phyloP scores from a whole-genome alignment of 2,797 vertebrate species.

The Lindbergichthys nudifrons region DNA sequence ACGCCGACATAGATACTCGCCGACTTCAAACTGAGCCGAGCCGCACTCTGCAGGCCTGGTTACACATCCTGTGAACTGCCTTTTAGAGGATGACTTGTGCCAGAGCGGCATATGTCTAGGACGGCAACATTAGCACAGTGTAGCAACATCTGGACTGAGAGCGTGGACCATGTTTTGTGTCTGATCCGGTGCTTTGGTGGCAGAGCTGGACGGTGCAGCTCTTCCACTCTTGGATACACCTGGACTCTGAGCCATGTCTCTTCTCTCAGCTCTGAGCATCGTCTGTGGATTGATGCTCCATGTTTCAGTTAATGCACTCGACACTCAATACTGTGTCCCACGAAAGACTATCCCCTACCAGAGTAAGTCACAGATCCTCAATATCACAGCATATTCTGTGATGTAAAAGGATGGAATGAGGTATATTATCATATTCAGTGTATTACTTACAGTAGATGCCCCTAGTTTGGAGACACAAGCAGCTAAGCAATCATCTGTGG shows the following conservation, averaged over 20 bases:
- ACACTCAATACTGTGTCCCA: constrained; percentile 66
- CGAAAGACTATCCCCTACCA: constrained; percentile 81
- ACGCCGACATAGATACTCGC: constrained; percentile 73
- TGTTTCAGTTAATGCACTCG: constrained; percentile 44
- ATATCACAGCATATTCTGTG: not conserved
- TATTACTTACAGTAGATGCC: no score
- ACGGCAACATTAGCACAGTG: constrained; percentile 6
- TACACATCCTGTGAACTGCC: constrained; percentile 22
- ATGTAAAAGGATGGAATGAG: not conserved
- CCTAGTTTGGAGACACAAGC: no score
- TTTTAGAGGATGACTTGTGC: constrained; percentile 24
- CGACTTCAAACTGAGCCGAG: constrained; percentile 11
- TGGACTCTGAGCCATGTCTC: constrained; percentile 78
- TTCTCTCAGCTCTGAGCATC: constrained; percentile 63
- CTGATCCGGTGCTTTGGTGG: constrained; percentile 56
- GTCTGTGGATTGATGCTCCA: constrained; percentile 74
- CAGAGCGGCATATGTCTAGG: constrained; percentile 29
- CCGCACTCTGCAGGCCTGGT: not conserved
- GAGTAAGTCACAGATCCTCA: constrained; percentile 68
- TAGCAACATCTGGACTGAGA: constrained; percentile 33
- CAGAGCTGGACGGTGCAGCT: constrained; percentile 61
- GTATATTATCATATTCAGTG: no score
- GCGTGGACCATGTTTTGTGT: constrained; percentile 61
- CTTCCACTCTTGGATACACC: constrained; percentile 42
- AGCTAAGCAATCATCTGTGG: no score